Base-by-base conservation (phyloP, 2,888 invertebrate species). In the Hofmannophila pseudospretella region DNA sequence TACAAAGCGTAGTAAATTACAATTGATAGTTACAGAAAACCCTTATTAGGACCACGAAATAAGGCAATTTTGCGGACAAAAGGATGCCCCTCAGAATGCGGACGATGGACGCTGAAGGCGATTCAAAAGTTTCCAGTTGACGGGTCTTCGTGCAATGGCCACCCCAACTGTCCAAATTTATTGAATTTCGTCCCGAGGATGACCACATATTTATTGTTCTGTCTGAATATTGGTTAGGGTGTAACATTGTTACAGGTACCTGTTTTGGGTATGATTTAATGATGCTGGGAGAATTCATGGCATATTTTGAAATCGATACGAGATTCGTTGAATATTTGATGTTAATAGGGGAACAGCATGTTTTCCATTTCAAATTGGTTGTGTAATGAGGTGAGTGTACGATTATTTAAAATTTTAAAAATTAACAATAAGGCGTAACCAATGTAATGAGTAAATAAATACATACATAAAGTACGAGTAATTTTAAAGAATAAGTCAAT, bases 1-100 rank as follows among this genome's bases (percentile, higher is more conserved):
- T 64, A 68, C 68, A 73, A 72, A 71, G 64, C 45, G 42, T 45
- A 74, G 65, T 71, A 78, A 74, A 80, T 81, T 81, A 79, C 73
- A 69, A 68, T 75, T 73, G 73, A 76, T 81, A 82, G 81, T 80
- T 82, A 54, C 58, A 64, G 71, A 69, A 70, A 69, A 67, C 77
- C 77, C 76, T 76, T 82, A 81, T 80, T 82, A 81, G 62, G 70
- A 64, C 67, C 72, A 71, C 69, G 68, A 72, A 77, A 81, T 79
- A 72, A 80, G 77, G 80, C 79, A 80, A 86, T 86, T 85, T 81
- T 46, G 69, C 55, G 77, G 79, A 85, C 82, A 86, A 85, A 80
- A 78, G 80, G 70, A 65, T 61, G 67, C 69, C 80, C 70, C 71
- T 60, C 58, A 54, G 60, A 57, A 52, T 41, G 38, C 42, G 45